A percentile compares a stretch with the other conserved stretches of the same genome.
phyloP scores from a whole-genome alignment of 1,140 invertebrate genomes.

The Nasonia vitripennis region DNA sequence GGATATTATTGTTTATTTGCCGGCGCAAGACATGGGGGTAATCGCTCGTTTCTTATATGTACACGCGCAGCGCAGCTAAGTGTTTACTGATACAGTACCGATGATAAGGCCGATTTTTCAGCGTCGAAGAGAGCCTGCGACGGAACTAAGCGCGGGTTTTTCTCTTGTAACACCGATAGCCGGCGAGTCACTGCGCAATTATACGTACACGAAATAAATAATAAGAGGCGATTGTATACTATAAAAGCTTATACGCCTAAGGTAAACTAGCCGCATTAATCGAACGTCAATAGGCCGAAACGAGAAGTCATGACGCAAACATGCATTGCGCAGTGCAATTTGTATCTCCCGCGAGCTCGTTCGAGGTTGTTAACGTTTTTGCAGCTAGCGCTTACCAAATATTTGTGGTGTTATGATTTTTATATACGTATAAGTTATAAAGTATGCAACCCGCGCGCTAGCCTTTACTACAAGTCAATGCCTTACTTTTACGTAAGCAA shows the following conservation, averaged over 20 bases:
- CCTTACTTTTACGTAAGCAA: slow-evolving; percentile 37
- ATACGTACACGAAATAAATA: background rate
- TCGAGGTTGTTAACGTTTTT: background rate
- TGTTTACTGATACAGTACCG: too few relatives aligned
- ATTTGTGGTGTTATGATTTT: background rate
- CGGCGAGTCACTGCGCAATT: background rate
- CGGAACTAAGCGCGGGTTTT: too few relatives aligned
- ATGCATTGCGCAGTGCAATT: background rate
- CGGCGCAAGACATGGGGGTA: too few relatives aligned
- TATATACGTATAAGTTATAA: background rate
- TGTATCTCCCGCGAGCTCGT: background rate
- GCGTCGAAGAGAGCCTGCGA: too few relatives aligned
- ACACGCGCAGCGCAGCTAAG: too few relatives aligned
- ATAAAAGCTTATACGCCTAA: too few relatives aligned
- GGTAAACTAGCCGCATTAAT: background rate
- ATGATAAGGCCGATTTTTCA: too few relatives aligned
- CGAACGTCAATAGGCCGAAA: background rate
- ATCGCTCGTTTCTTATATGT: too few relatives aligned
- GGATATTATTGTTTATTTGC: too few relatives aligned
- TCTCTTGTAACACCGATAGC: too few relatives aligned
- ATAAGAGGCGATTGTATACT: background rate
- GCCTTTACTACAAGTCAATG: background rate
- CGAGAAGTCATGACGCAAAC: background rate
- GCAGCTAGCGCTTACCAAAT: background rate
- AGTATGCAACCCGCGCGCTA: background rate